These are phyloP conservation scores for Phalacrocorax carbo DNA, from an alignment of 2,113 vertebrate genomes.

Conservation along the genomic window DNA sequence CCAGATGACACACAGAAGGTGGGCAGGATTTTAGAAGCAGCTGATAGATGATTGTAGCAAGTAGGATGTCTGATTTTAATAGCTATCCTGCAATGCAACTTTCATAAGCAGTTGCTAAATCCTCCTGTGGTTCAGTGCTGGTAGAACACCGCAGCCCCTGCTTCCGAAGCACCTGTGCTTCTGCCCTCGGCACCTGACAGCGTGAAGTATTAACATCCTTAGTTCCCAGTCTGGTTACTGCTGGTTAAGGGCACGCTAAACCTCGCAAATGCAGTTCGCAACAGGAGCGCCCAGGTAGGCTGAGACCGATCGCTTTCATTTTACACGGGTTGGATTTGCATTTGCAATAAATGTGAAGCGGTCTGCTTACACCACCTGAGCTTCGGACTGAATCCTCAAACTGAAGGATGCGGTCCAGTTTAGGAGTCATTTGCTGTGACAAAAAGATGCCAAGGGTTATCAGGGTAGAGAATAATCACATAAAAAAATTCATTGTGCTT, in stretches of 20 bases:
- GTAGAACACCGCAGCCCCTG: background rate
- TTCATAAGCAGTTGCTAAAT: background rate
- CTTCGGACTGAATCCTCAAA: background rate
- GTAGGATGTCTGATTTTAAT: slow-evolving; percentile 27
- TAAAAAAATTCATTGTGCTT: background rate
- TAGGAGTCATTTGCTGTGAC: background rate
- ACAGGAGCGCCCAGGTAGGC: background rate
- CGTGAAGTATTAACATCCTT: background rate
- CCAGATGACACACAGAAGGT: slow-evolving; percentile 26
- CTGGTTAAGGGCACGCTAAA: background rate
- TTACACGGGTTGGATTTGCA: background rate
- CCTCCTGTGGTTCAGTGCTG: background rate
- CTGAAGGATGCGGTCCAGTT: background rate
- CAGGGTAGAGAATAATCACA: background rate
- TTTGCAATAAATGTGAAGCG: background rate
- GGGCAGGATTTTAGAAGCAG: slow-evolving; percentile 36
- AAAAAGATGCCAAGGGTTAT: background rate
- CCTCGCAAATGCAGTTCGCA: background rate
- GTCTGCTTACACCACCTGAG: background rate
- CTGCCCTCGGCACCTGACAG: background rate
- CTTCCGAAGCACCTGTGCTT: background rate
- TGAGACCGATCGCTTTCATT: background rate
- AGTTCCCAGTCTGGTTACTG: background rate
- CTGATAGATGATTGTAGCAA: slow-evolving; percentile 21
- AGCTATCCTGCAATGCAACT: background rate